These are phyloP conservation scores for Thysanoteuthis rhombus DNA, from an alignment of 2,888 invertebrate genomes.

Conservation along the genomic window DNA sequence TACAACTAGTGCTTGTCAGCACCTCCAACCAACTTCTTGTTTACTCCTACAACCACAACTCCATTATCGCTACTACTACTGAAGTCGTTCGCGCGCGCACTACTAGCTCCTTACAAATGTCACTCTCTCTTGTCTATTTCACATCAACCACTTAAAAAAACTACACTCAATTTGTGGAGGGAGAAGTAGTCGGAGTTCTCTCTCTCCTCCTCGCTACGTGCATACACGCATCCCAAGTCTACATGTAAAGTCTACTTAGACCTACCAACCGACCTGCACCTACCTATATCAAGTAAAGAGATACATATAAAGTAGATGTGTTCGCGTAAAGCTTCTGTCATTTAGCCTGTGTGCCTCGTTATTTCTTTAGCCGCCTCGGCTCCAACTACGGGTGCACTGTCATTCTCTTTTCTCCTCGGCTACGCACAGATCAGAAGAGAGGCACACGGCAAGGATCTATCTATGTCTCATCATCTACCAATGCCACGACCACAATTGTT, in stretches of 20 bases:
- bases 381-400: background rate
- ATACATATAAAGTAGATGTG: background rate
- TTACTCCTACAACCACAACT: background rate
- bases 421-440: too few relatives aligned
- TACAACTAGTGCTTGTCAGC: background rate
- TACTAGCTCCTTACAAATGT: background rate
- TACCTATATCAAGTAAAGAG: too few relatives aligned
- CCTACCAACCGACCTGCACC: too few relatives aligned
- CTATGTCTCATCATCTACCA: background rate
- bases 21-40: background rate
- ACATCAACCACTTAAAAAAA: background rate
- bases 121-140: background rate
- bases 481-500: background rate
- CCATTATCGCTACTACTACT: background rate
- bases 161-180: background rate
- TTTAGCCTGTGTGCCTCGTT: background rate
- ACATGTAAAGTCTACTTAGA: background rate
- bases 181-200: background rate
- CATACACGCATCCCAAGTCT: background rate
- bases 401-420: background rate
- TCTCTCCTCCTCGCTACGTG: background rate
- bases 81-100: background rate
- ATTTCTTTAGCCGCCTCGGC: background rate
- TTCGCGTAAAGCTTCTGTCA: background rate
- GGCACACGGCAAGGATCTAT: background rate